Conservation (phyloP, 2,113 vertebrate genomes). For the Zosterops japonicus region DNA sequence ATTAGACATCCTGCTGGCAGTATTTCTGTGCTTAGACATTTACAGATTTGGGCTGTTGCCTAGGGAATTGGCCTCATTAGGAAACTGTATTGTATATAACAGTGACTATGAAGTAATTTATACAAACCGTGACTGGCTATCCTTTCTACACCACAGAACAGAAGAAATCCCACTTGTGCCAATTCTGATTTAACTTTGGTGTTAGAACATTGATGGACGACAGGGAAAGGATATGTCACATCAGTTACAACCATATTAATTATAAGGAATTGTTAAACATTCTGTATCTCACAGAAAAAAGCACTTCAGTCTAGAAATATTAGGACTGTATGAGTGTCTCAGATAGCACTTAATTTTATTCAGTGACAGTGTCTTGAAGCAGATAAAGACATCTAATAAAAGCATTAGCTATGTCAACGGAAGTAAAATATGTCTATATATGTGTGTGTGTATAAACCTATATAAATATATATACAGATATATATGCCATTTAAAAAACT, state of each 20-base stretch:
- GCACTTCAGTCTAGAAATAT: not conserved
- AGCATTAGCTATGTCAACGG: not conserved
- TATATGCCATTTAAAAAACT: not conserved
- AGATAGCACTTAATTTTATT: constrained; percentile 19
- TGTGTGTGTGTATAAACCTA: not conserved
- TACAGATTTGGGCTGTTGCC: constrained; percentile 42
- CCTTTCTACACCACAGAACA: not conserved
- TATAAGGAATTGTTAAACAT: not conserved
- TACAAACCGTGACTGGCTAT: constrained; percentile 15
- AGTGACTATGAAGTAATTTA: constrained; percentile 12
- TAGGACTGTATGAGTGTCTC: not conserved
- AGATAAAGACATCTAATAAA: constrained; percentile 20
- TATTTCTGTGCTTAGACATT: constrained; percentile 43
- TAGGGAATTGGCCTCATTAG: constrained; percentile 61
- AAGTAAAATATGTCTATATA: not conserved
- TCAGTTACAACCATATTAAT: not conserved
- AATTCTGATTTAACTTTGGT: not conserved
- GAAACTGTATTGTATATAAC: constrained; percentile 24
- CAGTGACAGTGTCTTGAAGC: not conserved
- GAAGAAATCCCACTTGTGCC: not conserved
- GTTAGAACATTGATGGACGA: not conserved
- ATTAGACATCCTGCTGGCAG: constrained; percentile 33
- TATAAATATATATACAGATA: not conserved
- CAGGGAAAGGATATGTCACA: not conserved
- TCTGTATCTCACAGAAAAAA: not conserved